Evolutionary conservation across 2,888 invertebrate genomes (phyloP).

Genomic region (Ephialtes manifestator): DNA sequence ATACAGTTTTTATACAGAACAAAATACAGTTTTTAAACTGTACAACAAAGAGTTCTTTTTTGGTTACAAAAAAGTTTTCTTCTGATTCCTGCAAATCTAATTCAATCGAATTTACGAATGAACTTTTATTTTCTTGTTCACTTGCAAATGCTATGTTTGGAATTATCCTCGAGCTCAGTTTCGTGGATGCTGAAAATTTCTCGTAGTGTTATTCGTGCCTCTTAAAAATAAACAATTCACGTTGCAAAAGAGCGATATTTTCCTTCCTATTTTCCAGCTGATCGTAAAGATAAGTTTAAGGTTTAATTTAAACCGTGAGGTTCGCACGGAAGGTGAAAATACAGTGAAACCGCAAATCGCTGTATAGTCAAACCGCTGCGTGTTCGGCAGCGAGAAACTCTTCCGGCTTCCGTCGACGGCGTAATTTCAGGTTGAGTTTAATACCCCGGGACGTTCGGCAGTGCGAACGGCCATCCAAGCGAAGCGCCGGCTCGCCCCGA

Average conservation of each 20-base stretch:
- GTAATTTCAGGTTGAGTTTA: constrained; percentile 57
- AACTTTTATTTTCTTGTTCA: not conserved
- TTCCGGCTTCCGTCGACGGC: constrained; percentile 4
- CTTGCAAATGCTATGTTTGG: not conserved
- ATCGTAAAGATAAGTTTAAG: not conserved
- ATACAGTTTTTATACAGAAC: no score
- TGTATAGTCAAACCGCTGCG: not conserved
- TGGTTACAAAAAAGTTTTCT: no score
- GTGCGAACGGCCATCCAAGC: constrained; percentile 41
- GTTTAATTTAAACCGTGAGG: not conserved
- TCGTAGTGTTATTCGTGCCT: not conserved
- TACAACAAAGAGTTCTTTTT: no score
- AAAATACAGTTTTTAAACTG: no score
- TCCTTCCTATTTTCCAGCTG: not conserved
- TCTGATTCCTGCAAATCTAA: no score
- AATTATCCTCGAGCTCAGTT: not conserved
- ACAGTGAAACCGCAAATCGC: constrained; percentile 13
- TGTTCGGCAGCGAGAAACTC: constrained; percentile 33
- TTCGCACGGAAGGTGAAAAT: constrained; percentile 14
- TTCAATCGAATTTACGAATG: no score
- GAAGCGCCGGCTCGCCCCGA: constrained; percentile 27
- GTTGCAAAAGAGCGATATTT: not conserved
- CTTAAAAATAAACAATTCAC: not conserved
- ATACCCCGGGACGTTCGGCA: constrained; percentile 43
- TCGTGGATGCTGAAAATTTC: not conserved